A percentile compares a stretch with the other conserved stretches of the same genome.
Conservation (phyloP, 2,113 vertebrate genomes). For the Rana temporaria region DNA sequence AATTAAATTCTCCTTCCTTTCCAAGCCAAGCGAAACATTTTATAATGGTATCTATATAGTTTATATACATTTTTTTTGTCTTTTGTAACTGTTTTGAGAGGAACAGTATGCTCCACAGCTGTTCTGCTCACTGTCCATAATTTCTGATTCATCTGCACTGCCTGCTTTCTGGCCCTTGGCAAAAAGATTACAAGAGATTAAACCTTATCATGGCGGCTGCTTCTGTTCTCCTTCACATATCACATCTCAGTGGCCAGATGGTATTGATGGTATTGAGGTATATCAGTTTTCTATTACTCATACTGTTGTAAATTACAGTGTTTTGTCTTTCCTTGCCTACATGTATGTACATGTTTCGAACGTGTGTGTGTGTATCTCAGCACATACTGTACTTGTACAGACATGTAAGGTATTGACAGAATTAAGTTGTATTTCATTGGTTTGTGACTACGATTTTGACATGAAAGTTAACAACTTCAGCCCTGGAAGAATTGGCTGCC, state of each 20-base stretch:
- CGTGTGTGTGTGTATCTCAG: too few relatives aligned
- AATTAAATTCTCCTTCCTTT: too few relatives aligned
- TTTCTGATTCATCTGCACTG: background rate
- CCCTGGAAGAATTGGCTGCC: too few relatives aligned
- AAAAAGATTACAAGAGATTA: constrained; percentile 23
- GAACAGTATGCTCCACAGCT: background rate
- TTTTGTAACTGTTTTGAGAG: background rate
- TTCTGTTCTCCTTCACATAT: constrained; percentile 27
- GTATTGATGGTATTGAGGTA: background rate
- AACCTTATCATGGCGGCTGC: constrained; percentile 4
- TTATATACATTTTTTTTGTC: background rate
- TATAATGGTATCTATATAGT: too few relatives aligned
- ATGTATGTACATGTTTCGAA: too few relatives aligned
- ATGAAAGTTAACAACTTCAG: too few relatives aligned
- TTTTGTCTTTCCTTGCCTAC: too few relatives aligned
- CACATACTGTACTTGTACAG: too few relatives aligned
- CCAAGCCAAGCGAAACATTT: too few relatives aligned
- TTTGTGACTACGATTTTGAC: too few relatives aligned
- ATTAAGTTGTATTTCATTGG: too few relatives aligned
- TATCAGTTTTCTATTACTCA: background rate
- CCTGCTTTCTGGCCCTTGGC: background rate
- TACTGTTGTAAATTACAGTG: background rate
- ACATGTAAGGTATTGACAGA: too few relatives aligned
- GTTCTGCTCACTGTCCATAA: background rate
- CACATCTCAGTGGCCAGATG: background rate